Evolutionary conservation across 2,888 invertebrate genomes (phyloP).

Genomic region (Callinectes sapidus): DNA sequence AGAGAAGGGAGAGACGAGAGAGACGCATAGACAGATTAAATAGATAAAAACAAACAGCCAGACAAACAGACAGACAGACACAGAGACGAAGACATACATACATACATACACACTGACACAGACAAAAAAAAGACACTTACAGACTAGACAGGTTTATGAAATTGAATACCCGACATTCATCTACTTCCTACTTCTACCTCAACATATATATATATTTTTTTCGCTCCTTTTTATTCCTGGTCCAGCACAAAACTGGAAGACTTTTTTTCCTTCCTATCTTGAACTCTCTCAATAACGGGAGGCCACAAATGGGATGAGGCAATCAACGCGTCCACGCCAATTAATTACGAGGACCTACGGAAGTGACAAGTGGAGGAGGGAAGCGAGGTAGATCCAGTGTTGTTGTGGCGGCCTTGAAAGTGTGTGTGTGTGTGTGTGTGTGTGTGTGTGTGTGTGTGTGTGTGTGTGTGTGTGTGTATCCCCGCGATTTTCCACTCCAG

Average conservation of each 20-base stretch:
- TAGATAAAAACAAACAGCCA: neutral
- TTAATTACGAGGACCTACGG: neutral
- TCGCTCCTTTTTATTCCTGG: neutral
- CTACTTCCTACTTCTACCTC: neutral
- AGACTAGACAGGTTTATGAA: neutral
- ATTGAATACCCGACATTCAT: neutral
- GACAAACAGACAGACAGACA: neutral
- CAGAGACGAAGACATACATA: neutral
- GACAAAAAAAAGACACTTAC: neutral
- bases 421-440: neutral
- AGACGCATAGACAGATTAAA: neutral
- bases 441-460: neutral
- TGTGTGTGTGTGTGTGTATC: neutral
- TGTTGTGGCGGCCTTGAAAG: neutral
- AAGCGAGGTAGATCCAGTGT: neutral
- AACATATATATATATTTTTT: neutral
- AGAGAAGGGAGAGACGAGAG: neutral
- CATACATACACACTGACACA: neutral
- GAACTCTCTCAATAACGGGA: neutral
- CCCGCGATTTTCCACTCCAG: neutral
- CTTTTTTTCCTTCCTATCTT: neutral
- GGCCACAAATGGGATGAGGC: neutral
- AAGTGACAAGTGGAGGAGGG: neutral
- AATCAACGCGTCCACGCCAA: neutral
- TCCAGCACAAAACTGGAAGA: neutral